Conservation (phyloP, 2,888 invertebrate species). For the Leptarthrus brevirostris region DNA sequence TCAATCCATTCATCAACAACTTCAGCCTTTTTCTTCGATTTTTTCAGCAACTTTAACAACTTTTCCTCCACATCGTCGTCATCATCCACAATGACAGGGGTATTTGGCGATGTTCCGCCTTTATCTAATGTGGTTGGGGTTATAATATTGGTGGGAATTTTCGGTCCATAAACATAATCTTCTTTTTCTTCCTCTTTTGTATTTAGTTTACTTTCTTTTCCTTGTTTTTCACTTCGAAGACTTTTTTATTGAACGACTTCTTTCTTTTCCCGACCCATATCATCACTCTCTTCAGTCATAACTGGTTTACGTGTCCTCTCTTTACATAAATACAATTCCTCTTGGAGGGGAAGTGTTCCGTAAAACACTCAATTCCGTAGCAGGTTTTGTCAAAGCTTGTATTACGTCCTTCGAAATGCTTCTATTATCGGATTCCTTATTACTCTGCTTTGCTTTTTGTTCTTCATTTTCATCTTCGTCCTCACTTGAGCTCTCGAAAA, state of each 20-base stretch:
- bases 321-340: slow-evolving; percentile 72
- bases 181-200: slow-evolving; percentile 25
- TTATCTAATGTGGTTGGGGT: background rate
- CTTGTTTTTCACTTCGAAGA: background rate
- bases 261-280: slow-evolving; percentile 55
- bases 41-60: slow-evolving; percentile 51
- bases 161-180: slow-evolving; percentile 15
- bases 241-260: slow-evolving; percentile 55
- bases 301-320: background rate
- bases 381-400: slow-evolving; percentile 60
- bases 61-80: slow-evolving; percentile 49
- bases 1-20: slow-evolving; percentile 59
- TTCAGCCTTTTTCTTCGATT: slow-evolving; percentile 28
- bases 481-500: slow-evolving; percentile 86
- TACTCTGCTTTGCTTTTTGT: slow-evolving; percentile 60
- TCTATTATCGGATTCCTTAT: slow-evolving; percentile 49
- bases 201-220: no score
- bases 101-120: background rate
- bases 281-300: slow-evolving; percentile 39
- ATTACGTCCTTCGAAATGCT: slow-evolving; percentile 57
- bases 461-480: slow-evolving; percentile 68
- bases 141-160: slow-evolving; percentile 56
- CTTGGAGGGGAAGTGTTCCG: slow-evolving; percentile 77
- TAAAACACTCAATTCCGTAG: slow-evolving; percentile 70
- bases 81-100: no score